Conservation (phyloP, 1,140 invertebrate species). For the Caerostris darwini region DNA sequence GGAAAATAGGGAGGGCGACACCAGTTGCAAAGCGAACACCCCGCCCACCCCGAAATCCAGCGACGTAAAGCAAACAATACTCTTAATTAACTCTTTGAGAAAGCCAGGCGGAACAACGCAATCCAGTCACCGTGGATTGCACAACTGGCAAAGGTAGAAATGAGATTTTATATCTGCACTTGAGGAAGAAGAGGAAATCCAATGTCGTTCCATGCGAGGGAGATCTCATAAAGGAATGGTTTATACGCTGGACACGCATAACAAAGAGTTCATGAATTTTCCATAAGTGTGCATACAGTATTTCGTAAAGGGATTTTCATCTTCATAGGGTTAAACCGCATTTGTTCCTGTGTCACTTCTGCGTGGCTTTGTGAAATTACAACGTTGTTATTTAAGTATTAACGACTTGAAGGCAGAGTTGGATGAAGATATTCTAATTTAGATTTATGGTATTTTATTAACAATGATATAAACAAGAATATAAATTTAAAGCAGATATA, state of each 20-base stretch:
- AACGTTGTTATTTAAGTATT: too few relatives aligned
- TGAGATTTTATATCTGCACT: background rate
- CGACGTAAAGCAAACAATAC: constrained; percentile 22
- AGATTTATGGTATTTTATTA: too few relatives aligned
- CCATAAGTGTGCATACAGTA: background rate
- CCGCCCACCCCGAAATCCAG: background rate
- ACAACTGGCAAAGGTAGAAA: background rate
- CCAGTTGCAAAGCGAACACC: background rate
- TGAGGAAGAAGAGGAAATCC: background rate
- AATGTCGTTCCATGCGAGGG: background rate
- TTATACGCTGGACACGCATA: background rate
- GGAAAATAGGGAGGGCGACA: background rate
- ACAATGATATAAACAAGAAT: too few relatives aligned
- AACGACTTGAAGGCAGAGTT: too few relatives aligned
- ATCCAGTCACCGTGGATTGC: background rate
- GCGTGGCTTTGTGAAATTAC: too few relatives aligned
- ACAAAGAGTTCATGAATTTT: background rate
- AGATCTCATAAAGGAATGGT: background rate
- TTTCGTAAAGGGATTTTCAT: background rate
- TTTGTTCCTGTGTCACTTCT: background rate
- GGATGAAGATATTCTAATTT: too few relatives aligned
- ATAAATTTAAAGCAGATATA: too few relatives aligned
- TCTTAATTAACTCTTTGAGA: constrained; percentile 41
- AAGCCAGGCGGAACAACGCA: constrained; percentile 13
- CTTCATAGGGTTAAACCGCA: background rate